Percentiles rank a stretch among this genome's conserved stretches.
Conservation (phyloP, 2,797 vertebrate genomes). For the Poeciliopsis gracilis region DNA sequence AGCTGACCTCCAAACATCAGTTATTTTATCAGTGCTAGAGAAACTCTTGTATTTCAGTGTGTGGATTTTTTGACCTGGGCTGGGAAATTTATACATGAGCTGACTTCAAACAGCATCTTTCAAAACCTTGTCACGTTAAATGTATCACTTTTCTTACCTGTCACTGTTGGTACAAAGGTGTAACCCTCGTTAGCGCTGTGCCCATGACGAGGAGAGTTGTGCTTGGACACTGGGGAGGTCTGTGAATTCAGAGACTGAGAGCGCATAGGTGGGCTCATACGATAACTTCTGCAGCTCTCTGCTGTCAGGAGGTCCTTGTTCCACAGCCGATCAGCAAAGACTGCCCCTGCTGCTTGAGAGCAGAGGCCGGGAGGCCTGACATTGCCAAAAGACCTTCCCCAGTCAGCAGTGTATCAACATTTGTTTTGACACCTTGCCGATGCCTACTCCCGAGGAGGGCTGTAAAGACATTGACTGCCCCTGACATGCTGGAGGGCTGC, state of each 20-base stretch:
- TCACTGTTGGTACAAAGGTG: too few species aligned
- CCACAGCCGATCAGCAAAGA: constrained; percentile 24
- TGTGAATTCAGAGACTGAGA: constrained; percentile 47
- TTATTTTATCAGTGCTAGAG: constrained; percentile 39
- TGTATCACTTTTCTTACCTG: too few species aligned
- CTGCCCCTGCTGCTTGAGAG: constrained; percentile 76
- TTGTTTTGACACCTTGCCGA: constrained; percentile 74
- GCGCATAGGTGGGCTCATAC: constrained; percentile 20
- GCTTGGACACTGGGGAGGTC: constrained; percentile 52
- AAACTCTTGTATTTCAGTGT: too few species aligned
- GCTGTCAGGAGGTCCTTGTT: constrained; percentile 37
- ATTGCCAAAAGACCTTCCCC: constrained; percentile 77
- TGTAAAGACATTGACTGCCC: constrained; percentile 76
- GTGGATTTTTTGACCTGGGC: too few species aligned
- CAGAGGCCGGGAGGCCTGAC: constrained; percentile 17
- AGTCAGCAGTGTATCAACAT: constrained; percentile 45
- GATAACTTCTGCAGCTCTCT: constrained; percentile 56
- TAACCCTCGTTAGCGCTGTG: constrained; percentile 26
- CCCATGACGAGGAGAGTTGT: constrained; percentile 47
- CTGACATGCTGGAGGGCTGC: constrained; percentile 56
- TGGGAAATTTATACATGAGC: background rate
- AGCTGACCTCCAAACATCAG: background rate
- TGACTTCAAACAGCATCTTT: background rate
- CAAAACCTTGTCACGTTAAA: too few species aligned
- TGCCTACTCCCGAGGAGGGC: constrained; percentile 83